Base-by-base conservation (phyloP, 1,140 invertebrate species). In the Dreissena rostriformis region DNA sequence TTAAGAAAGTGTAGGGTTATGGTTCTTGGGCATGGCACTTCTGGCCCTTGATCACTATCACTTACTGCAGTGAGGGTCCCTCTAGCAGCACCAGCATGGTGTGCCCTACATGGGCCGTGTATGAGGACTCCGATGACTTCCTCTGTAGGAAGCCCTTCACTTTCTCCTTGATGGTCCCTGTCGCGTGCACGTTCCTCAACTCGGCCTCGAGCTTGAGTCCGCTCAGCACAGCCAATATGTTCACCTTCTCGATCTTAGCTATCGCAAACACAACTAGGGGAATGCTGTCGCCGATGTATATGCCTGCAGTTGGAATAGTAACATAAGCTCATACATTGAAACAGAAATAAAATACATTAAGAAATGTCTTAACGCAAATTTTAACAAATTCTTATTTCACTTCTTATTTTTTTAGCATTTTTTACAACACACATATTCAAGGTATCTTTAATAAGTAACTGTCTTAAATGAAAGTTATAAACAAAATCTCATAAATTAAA, bases 21-120 rank as follows among this genome's bases (percentile, higher is more conserved):
- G n/a, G n/a, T n/a, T n/a, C n/a, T n/a, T n/a, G n/a, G n/a, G n/a
- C n/a, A n/a, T n/a, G n/a, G n/a, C n/a, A n/a, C n/a, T n/a, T n/a
- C n/a, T n/a, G n/a, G n/a, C n/a, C n/a, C n/a, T n/a, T n/a, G n/a
- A n/a, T n/a, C n/a, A 91, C 70, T 93, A 91, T 19, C n/a, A 95
- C 95, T 94, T 90, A 97, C 96, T 98, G 97, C 92, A 98, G 97
- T 93, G 96, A 97, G 0, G 97, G 97, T 11, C 98, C 98, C 94
- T 99, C 98, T 0, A 98, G 93, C 28, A 99, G 93, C 52, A 98
- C 97, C 81, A 99, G 98, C 96, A 97, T 98, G 1, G 97, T 97
- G 66, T 97, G 95, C 2, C 97, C 98, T 61, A 98, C 95, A 92
- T 98, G 97, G 2, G 97, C 97, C 14, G 96, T 97, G 7, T 98